Evolutionary conservation across 2,113 vertebrate genomes (phyloP).

Genomic region (Epinephelus fuscoguttatus): DNA sequence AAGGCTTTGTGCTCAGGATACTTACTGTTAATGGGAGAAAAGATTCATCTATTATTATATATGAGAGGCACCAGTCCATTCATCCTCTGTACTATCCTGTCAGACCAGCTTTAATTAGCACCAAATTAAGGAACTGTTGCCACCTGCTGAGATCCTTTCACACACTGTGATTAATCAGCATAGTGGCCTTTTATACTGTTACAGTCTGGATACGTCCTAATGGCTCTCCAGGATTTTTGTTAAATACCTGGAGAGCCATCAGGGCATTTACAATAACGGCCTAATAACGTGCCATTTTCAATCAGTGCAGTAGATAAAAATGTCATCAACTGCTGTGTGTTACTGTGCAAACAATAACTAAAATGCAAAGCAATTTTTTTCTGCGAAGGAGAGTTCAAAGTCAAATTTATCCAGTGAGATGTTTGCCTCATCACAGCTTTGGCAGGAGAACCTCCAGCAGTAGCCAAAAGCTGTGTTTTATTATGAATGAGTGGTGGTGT

Average conservation of each 20-base stretch:
- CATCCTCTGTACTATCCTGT: background rate
- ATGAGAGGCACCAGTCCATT: constrained; percentile 13
- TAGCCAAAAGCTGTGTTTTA: constrained; percentile 66
- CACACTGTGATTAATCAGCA: background rate
- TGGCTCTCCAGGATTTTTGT: constrained; percentile 18
- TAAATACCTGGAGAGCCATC: constrained; percentile 29
- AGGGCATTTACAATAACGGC: background rate
- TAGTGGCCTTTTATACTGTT: background rate
- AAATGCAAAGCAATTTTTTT: background rate
- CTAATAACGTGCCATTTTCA: background rate
- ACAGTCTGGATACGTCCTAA: background rate
- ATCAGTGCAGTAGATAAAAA: constrained; percentile 1
- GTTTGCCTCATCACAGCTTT: constrained; percentile 37
- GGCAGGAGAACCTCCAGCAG: constrained; percentile 52
- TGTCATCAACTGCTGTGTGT: background rate
- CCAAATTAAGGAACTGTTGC: constrained; percentile 28
- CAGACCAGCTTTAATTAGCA: constrained; percentile 25
- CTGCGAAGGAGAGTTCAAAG: constrained; percentile 30
- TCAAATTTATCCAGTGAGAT: constrained; percentile 33
- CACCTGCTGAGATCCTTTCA: constrained; percentile 1
- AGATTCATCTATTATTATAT: background rate
- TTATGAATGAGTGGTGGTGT: constrained; percentile 68
- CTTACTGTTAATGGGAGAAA: background rate
- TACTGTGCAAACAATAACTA: background rate
- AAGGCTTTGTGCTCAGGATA: background rate